Conservation (phyloP, 2,797 vertebrate species). For the Prionace glauca region DNA sequence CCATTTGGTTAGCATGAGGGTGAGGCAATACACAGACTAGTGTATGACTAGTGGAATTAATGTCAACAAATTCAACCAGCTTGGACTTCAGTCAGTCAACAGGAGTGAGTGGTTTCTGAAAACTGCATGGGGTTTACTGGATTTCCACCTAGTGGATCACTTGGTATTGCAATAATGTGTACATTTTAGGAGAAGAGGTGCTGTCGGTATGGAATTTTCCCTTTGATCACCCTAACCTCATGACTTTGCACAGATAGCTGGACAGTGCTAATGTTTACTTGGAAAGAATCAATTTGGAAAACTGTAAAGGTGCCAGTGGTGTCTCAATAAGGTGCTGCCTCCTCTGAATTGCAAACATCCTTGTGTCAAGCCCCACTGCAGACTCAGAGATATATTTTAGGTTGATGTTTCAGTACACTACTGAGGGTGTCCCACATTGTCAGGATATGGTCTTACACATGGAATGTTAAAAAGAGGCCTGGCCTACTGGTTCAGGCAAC, state of each 20-base stretch:
- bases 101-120: not conserved
- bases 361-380: not conserved
- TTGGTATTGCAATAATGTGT: not conserved
- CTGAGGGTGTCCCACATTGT: not conserved
- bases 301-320: not conserved
- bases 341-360: not conserved
- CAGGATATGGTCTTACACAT: not conserved
- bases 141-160: not conserved
- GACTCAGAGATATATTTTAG: not conserved
- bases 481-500: not conserved
- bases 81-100: not conserved
- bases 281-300: not conserved
- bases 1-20: not conserved
- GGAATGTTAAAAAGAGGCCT: not conserved
- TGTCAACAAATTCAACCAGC: not conserved
- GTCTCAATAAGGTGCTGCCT: not conserved
- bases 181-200: not conserved
- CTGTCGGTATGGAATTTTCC: not conserved
- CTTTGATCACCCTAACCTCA: not conserved
- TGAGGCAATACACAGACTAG: not conserved
- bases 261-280: not conserved
- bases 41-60: not conserved
- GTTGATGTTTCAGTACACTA: not conserved
- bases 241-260: not conserved
- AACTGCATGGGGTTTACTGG: not conserved